A percentile compares a stretch with the other conserved stretches of the same genome.
phyloP scores from a whole-genome alignment of 2,888 invertebrate species.

The Norana najaformis region DNA sequence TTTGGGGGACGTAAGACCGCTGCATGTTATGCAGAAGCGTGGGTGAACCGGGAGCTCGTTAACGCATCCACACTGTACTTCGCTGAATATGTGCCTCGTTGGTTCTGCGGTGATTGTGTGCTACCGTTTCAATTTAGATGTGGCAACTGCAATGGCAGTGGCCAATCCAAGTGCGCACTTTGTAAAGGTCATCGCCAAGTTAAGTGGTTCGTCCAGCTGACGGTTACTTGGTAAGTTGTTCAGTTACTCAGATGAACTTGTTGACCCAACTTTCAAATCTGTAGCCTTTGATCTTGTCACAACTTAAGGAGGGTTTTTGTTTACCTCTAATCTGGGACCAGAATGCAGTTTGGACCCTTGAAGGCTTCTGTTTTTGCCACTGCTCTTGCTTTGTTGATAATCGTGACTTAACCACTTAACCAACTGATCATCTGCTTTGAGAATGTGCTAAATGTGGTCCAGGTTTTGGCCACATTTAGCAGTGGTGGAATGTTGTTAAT shows the following conservation, averaged over 20 bases:
- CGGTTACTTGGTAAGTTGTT: slow-evolving; percentile 58
- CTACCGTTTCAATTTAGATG: slow-evolving; percentile 53
- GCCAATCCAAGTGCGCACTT: slow-evolving; percentile 62
- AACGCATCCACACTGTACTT: too few relatives aligned
- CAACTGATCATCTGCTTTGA: too few relatives aligned
- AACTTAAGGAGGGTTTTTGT: background rate
- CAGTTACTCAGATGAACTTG: background rate
- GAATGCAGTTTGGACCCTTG: too few relatives aligned
- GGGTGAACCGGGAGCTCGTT: too few relatives aligned
- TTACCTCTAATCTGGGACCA: too few relatives aligned
- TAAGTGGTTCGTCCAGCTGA: slow-evolving; percentile 64
- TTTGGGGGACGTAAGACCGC: too few relatives aligned
- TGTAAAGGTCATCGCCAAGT: slow-evolving; percentile 64
- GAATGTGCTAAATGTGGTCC: too few relatives aligned
- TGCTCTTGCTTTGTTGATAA: background rate
- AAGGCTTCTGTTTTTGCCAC: background rate
- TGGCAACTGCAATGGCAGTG: slow-evolving; percentile 62
- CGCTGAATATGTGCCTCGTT: too few relatives aligned
- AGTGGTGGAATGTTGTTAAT: too few relatives aligned
- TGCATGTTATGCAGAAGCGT: too few relatives aligned
- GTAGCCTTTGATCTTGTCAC: background rate
- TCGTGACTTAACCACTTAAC: background rate
- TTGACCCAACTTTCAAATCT: background rate
- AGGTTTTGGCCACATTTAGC: too few relatives aligned
- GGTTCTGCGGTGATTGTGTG: background rate